Base-by-base conservation (phyloP, 2,113 vertebrate genomes). In the Sula dactylatra region DNA sequence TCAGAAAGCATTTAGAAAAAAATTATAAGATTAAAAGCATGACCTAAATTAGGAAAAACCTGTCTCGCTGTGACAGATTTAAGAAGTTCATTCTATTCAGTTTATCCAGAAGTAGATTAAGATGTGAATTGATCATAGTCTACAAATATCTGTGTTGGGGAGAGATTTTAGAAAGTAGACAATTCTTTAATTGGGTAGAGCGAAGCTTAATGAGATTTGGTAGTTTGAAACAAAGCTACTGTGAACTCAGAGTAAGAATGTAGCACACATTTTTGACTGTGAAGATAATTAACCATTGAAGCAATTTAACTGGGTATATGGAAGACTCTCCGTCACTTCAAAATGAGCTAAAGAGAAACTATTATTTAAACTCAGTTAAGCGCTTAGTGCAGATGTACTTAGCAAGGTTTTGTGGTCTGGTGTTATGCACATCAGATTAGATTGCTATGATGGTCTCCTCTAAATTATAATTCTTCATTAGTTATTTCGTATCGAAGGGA, bases 381-480 rank as follows among this genome's bases (percentile, higher is more conserved):
- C 58, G 16, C 27, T 69, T 91, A 34, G 19, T 89, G 61, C 47
- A 67, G 69, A 40, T 27, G 64, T 16, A 82, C 21, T 34, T 78
- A 71, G 44, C 31, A 88, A 93, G 55, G 59, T 92, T 96, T 90
- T 86, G 86, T 52, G 56, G 64, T 81, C 72, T 86, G 58, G n/a
- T 84, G 59, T 67, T 84, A 64, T 3, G 71, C 67, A 78, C 58
- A 80, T 94, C 69, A 83, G 82, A 79, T 86, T 71, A 86, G 86
- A 86, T 92, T 44, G 25, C 31, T 78, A 52, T 52, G 83, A 74
- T 76, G 67, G 54, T 66, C 38, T 78, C 11, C 83, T 90, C 80
- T 71, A 87, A 94, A 89, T 91, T 87, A 85, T 79, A 93, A 91
- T 90, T 84, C 69, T 88, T 94, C 59, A 96, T 95, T 92, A 97